Evolutionary conservation across 2,797 vertebrate genomes (phyloP), one percentile per base, ranked within the genome.

Genomic region (Enteromius unitaeniatus): DNA sequence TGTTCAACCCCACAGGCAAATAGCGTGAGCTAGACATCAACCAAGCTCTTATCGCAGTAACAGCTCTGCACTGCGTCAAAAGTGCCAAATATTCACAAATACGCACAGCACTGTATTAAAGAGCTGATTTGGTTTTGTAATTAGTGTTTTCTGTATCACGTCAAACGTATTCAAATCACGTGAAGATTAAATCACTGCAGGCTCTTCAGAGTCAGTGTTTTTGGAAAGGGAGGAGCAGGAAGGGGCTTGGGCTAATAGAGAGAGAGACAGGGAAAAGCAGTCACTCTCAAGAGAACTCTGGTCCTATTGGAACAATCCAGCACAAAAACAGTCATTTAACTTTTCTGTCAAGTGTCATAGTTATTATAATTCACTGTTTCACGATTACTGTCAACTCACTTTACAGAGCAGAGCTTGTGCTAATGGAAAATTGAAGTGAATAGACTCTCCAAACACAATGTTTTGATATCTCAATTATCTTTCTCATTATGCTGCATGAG

Each of bases 91-190:
- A 86, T 90, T 84, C 86, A 88, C 85, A 88, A 87, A 86, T 83
- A 79, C 75, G 72, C 79, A 67, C 72, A 81, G 58, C 70, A 34
- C 84, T 88, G 49, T 88, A 84, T 88, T 87, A 83, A 86, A 84
- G 84, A 79, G 67, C 85, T 83, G 86, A 89, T 89, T 85, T 87
- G 80, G 65, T 91, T 90, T 88, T 78, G 85, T 90, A 88, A 90
- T 90, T 84, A 90, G 89, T 81, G 78, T 86, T 88, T 87, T 86
- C 88, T 89, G 85, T 84, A 88, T 90, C 90, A 91, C 84, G 88
- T 89, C 88, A 91, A 84, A 58, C 81, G 84, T 85, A 88, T 87
- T 89, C 79, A 87, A 79, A 87, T 89, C 78, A 83, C 83, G 81
- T 74, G 67, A 82, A 91, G 85, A 90, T 90, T 62, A 89, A 89